Conservation (phyloP, 2,113 vertebrate genomes). For the Damaliscus lunatus region DNA sequence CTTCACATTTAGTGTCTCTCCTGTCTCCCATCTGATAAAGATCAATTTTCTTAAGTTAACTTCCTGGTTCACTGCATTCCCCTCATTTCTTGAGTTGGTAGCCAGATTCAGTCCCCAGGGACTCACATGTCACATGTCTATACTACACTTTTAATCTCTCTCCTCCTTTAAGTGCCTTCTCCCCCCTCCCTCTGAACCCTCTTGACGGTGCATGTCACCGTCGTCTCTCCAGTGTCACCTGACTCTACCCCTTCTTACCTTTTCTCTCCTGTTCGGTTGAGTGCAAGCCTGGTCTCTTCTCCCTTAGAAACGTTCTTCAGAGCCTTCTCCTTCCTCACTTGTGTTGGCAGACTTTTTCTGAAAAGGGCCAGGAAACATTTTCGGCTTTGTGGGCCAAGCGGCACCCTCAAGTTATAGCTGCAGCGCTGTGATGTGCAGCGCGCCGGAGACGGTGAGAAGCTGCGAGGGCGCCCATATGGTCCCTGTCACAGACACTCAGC, state of each 20-base stretch:
- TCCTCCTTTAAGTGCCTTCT: not conserved
- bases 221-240: not conserved
- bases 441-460: not conserved
- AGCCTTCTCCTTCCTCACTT: not conserved
- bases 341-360: not conserved
- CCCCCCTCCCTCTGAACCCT: fast-evolving
- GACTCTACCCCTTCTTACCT: too few species aligned
- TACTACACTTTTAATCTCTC: not conserved
- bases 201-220: not conserved
- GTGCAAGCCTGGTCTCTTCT: not conserved
- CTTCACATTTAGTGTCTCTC: not conserved
- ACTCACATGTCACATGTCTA: not conserved
- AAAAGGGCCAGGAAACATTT: not conserved
- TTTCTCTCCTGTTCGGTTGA: not conserved
- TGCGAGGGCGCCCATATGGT: not conserved
- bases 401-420: not conserved
- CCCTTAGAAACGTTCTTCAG: not conserved
- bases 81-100: not conserved
- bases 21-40: not conserved
- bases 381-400: not conserved
- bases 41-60: not conserved
- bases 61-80: not conserved
- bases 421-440: not conserved
- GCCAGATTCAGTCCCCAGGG: not conserved
- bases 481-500: not conserved